phyloP scores from a whole-genome alignment of 2,888 invertebrate genomes.

The Sepiola atlantica region DNA sequence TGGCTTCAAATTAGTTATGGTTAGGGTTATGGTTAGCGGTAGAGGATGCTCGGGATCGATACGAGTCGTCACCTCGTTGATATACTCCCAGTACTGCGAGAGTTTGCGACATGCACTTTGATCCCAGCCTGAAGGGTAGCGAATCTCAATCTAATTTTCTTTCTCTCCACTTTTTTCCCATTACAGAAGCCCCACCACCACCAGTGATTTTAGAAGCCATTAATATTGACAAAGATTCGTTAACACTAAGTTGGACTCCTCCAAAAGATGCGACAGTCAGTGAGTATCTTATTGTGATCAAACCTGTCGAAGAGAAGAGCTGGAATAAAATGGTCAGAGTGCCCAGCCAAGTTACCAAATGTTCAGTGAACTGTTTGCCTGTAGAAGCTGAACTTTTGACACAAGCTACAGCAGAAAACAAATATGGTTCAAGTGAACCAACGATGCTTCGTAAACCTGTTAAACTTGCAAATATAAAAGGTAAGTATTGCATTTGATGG shows the following conservation, averaged over 20 bases:
- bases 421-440: constrained; percentile 68
- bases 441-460: constrained; percentile 67
- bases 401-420: constrained; percentile 87
- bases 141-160: neutral
- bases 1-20: too few species aligned
- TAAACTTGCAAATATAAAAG: neutral
- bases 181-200: constrained; percentile 65
- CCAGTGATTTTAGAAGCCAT: constrained; percentile 66
- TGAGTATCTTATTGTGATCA: constrained; percentile 71
- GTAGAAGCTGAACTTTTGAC: constrained; percentile 82
- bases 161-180: neutral
- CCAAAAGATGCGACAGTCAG: constrained; percentile 70
- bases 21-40: too few species aligned
- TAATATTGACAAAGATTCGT: constrained; percentile 64
- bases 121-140: neutral
- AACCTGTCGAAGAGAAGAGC: constrained; percentile 82
- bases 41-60: too few species aligned
- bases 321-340: constrained; percentile 79
- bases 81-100: too few species aligned
- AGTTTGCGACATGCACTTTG: too few species aligned
- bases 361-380: constrained; percentile 62
- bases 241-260: constrained; percentile 70
- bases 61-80: too few species aligned
- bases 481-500: neutral
- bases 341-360: constrained; percentile 60